These are phyloP conservation scores for Labeo rohita DNA, from an alignment of 2,113 vertebrate genomes.

Conservation along the genomic window DNA sequence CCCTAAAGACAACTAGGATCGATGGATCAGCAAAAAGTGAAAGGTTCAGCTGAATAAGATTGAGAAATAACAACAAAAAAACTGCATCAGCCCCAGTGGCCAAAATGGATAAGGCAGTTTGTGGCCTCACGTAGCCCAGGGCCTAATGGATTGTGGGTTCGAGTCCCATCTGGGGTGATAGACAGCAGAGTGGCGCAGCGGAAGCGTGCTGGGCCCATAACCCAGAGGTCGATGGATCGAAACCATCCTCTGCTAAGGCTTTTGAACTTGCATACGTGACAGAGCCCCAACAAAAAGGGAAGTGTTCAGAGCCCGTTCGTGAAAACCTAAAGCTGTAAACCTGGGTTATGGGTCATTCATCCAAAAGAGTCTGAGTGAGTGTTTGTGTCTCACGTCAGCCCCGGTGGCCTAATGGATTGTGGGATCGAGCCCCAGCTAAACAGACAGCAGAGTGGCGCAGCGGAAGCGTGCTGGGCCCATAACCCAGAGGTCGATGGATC, in stretches of 20 bases:
- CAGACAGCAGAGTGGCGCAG: slow-evolving; percentile 80
- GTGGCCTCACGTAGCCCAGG: slow-evolving; percentile 82
- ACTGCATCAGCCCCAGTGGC: not conserved
- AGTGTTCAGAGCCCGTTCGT: too few relatives aligned
- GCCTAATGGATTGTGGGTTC: slow-evolving; percentile 73
- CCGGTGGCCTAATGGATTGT: too few relatives aligned
- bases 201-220: slow-evolving; percentile 86
- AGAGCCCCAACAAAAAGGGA: too few relatives aligned
- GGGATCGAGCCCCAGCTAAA: too few relatives aligned
- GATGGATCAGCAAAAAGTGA: too few relatives aligned
- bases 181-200: slow-evolving; percentile 81
- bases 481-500: slow-evolving; percentile 85
- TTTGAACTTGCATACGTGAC: slow-evolving; percentile 65
- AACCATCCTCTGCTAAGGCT: slow-evolving; percentile 83
- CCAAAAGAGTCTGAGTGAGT: too few relatives aligned
- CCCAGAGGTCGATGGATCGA: slow-evolving; percentile 85
- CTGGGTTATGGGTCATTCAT: too few relatives aligned
- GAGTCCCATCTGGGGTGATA: slow-evolving; percentile 53
- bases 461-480: slow-evolving; percentile 85
- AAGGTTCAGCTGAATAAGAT: too few relatives aligned
- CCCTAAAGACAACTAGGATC: too few relatives aligned
- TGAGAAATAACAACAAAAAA: too few relatives aligned
- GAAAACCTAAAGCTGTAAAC: too few relatives aligned
- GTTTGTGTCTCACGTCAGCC: too few relatives aligned
- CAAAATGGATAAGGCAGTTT: slow-evolving; percentile 60